Evolutionary conservation across 2,888 invertebrate genomes (phyloP).

Genomic region (Leptinotarsa juncta): DNA sequence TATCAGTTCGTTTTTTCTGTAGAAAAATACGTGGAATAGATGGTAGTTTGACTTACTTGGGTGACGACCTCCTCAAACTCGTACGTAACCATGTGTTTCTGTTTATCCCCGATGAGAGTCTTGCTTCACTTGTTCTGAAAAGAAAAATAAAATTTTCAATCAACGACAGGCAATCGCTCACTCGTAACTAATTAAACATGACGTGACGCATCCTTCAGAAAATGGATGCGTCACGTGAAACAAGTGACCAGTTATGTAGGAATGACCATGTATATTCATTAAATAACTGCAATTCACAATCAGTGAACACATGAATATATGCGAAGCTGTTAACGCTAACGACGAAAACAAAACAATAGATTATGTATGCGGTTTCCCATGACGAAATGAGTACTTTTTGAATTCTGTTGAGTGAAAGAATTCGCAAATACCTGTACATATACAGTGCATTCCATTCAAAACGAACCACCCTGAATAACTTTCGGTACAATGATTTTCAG

Average conservation of each 20-base stretch:
- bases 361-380: conserved; percentile 9
- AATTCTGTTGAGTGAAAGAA: neutral
- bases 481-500: too few relatives aligned
- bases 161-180: conserved; percentile 35
- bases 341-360: neutral
- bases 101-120: conserved; percentile 73
- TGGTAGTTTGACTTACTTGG: conserved; percentile 72
- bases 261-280: neutral
- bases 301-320: conserved; percentile 11
- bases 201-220: neutral
- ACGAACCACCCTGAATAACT: too few relatives aligned
- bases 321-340: conserved; percentile 1
- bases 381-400: neutral
- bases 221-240: neutral
- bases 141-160: conserved; percentile 32
- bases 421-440: neutral
- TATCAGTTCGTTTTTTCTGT: neutral
- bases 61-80: conserved; percentile 82
- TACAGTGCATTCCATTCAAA: too few relatives aligned
- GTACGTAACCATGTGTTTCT: conserved; percentile 88
- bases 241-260: neutral
- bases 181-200: conserved; percentile 12
- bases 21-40: neutral
- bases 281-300: neutral
- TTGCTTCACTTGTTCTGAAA: conserved; percentile 67